Percentiles rank a stretch among this genome's conserved stretches.
These are phyloP conservation scores for Drosophila nannoptera DNA, from an alignment of 1,140 invertebrate genomes.

Conservation along the genomic window DNA sequence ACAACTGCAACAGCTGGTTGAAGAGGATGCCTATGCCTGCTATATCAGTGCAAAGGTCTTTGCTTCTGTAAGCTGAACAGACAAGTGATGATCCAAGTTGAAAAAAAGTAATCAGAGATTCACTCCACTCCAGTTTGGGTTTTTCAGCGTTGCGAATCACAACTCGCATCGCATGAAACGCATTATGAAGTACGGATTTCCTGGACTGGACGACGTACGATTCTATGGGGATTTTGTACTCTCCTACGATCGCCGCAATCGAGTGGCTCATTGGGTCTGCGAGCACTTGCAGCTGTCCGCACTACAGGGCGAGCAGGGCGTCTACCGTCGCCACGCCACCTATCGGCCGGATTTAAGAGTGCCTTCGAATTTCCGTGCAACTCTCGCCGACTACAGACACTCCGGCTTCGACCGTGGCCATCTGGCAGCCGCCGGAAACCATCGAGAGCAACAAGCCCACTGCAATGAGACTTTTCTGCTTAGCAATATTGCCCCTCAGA, in stretches of 20 bases:
- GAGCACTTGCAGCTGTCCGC: constrained; percentile 89
- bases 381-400: constrained; percentile 92
- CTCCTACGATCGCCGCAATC: constrained; percentile 93
- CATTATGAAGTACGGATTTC: constrained; percentile 97
- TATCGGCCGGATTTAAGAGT: constrained; percentile 92
- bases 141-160: constrained; percentile 25
- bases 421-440: constrained; percentile 97
- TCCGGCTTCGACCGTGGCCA: constrained; percentile 97
- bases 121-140: constrained; percentile 36
- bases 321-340: constrained; percentile 86
- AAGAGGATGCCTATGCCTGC: constrained; percentile 66
- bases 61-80: constrained; percentile 40
- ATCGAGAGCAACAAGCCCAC: constrained; percentile 87
- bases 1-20: constrained; percentile 39
- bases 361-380: constrained; percentile 87
- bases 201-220: constrained; percentile 91
- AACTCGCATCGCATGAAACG: constrained; percentile 81
- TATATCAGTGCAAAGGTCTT: constrained; percentile 60
- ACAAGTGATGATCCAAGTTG: not conserved
- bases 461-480: constrained; percentile 93
- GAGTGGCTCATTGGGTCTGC: constrained; percentile 97
- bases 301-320: constrained; percentile 79
- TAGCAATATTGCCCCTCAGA: constrained; percentile 98
- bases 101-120: not conserved
- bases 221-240: constrained; percentile 95